Evolutionary conservation across 2,113 vertebrate species (phyloP).

Genomic region (Myanophis thanlyinensis): DNA sequence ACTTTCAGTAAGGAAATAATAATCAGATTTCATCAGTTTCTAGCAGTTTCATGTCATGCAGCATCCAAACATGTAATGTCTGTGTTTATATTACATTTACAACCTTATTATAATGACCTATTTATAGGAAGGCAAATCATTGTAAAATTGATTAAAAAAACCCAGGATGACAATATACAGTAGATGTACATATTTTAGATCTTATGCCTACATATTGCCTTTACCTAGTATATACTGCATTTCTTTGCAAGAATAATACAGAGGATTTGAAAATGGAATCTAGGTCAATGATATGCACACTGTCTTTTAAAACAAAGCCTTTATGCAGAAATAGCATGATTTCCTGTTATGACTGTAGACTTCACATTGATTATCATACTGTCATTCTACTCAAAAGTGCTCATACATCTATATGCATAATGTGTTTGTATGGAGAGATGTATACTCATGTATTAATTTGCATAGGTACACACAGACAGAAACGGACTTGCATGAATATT

Average conservation of each 20-base stretch:
- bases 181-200: conserved; percentile 47
- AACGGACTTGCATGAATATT: background rate
- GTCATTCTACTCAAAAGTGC: conserved; percentile 23
- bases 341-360: conserved; percentile 70
- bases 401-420: conserved; percentile 18
- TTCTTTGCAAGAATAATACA: conserved; percentile 48
- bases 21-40: conserved; percentile 8
- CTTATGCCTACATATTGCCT: conserved; percentile 52
- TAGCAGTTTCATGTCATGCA: conserved; percentile 45
- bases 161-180: conserved; percentile 33
- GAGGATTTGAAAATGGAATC: conserved; percentile 61
- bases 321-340: conserved; percentile 63
- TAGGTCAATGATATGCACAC: conserved; percentile 75
- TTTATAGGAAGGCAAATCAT: conserved; percentile 53
- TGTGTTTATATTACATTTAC: background rate
- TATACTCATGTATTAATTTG: conserved; percentile 25
- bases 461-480: background rate
- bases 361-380: conserved; percentile 40
- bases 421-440: conserved; percentile 24
- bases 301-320: conserved; percentile 60
- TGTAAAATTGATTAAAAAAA: conserved; percentile 47
- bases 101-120: conserved; percentile 38
- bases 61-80: background rate
- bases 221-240: conserved; percentile 52
- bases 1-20: conserved; percentile 29